phyloP scores from a whole-genome alignment of 1,140 invertebrate species.

The Adoxophyes honmai region DNA sequence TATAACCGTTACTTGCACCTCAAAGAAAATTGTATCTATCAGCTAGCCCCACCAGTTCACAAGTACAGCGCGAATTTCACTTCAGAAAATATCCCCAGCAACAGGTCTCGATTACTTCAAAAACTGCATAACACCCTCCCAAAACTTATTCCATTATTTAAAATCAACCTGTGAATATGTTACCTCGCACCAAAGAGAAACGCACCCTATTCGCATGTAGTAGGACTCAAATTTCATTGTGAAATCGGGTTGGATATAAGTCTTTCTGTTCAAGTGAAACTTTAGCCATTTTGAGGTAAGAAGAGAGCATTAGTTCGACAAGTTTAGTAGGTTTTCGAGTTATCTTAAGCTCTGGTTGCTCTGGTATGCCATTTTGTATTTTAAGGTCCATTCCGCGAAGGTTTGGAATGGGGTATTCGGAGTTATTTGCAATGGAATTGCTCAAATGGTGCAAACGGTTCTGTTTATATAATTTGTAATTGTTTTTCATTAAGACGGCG shows the following conservation, averaged over 20 bases:
- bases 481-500: too few species aligned
- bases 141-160: constrained; percentile 40
- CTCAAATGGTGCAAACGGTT: neutral
- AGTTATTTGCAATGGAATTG: constrained; percentile 8
- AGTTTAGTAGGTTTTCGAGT: constrained; percentile 54
- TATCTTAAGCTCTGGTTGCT: constrained; percentile 34
- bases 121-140: constrained; percentile 32
- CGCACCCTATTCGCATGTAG: neutral
- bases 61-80: neutral
- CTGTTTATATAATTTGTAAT: neutral
- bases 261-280: constrained; percentile 32
- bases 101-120: constrained; percentile 37
- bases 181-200: constrained; percentile 2
- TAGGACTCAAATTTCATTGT: constrained; percentile 22
- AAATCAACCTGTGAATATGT: constrained; percentile 32
- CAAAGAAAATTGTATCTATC: constrained; percentile 8
- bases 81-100: constrained; percentile 24
- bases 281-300: constrained; percentile 63
- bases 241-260: constrained; percentile 16
- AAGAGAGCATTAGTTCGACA: constrained; percentile 65
- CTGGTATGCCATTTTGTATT: constrained; percentile 17
- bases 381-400: neutral
- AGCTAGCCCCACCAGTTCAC: neutral
- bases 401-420: neutral
- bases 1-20: too few species aligned